Base-by-base conservation (phyloP, 2,888 invertebrate genomes). In the Clitarchus hookeri region DNA sequence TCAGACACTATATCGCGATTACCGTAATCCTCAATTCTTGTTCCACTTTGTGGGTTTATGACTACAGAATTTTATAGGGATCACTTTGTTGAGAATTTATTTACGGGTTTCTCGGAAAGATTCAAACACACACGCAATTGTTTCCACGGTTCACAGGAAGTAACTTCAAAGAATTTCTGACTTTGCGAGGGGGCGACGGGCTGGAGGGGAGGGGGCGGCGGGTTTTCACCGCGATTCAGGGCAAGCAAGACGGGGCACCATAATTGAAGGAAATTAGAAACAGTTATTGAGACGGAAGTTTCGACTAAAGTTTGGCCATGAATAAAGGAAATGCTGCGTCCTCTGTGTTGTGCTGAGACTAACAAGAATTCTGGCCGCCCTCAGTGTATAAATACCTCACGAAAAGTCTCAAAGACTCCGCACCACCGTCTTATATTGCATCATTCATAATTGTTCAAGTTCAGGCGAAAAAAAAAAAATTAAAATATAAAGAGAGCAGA, bases 391-490 rank as follows among this genome's bases (percentile, higher is more conserved):
- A 82, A 82, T 82, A 82, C 82, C 82, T 16, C 82, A 36, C 13
- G 36, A 82, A 3, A 82, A n/a, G n/a, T 19, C 36, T 82, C 82
- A 82, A 82, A 84, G 65, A 79, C 54, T 23, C 26, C 48, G 23
- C 25, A n/a, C 44, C 27, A 44, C 44, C 36, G 23, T 65, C n/a
- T 84, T 84, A 54, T 84, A 84, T 84, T 84, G 84, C 84, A 26
- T 84, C 77, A 84, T 84, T 84, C 78, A 78, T 84, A 84, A 84
- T 79, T 84, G 79, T 82, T 82, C 82, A 82, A 82, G 19, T 82
- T 82, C 36, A 19, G 65, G 65, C 19, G n/a, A 65, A 23, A 82
- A 82, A 9, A 82, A 78, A 6, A 78, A 16, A 25, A 11, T 78
- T 79, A 27, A 79, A 12, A 23, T 36, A 36, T n/a, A 79, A 53